Percentiles rank a stretch among this genome's conserved stretches.
phyloP scores from a whole-genome alignment of 2,797 vertebrate species.

The Sylvilagus floridanus region DNA sequence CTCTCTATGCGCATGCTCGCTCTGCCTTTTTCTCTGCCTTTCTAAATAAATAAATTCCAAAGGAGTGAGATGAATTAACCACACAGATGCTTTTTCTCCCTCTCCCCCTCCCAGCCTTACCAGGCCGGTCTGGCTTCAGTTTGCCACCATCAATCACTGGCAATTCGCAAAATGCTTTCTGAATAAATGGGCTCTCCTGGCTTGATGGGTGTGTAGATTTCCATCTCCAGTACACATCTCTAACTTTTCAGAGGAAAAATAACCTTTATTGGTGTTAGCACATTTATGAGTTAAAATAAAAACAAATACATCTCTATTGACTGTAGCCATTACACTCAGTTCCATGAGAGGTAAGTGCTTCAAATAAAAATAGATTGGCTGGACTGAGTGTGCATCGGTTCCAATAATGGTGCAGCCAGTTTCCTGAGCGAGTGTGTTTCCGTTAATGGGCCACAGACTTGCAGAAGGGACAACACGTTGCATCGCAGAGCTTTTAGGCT shows the following conservation, averaged over 20 bases:
- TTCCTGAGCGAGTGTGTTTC: conserved; percentile 77
- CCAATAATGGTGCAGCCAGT: conserved; percentile 85
- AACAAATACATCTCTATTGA: conserved; percentile 87
- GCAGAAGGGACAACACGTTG: conserved; percentile 68
- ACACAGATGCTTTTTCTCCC: background rate
- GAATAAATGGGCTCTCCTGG: conserved; percentile 15
- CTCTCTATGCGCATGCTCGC: too few species aligned
- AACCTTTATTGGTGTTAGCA: conserved; percentile 86
- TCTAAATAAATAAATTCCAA: background rate
- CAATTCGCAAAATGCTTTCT: conserved; percentile 42
- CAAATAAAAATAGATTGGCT: conserved; percentile 89
- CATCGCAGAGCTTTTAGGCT: conserved; percentile 82
- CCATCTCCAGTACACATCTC: conserved; percentile 72
- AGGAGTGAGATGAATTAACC: conserved; percentile 18
- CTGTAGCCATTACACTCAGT: conserved; percentile 86
- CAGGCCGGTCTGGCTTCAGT: background rate
- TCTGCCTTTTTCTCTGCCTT: too few species aligned
- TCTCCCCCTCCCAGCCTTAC: background rate
- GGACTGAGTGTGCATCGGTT: conserved; percentile 85
- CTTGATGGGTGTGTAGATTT: conserved; percentile 79
- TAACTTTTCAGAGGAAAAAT: conserved; percentile 78
- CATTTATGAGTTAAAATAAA: conserved; percentile 88
- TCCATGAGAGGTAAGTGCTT: conserved; percentile 87
- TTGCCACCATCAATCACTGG: background rate
- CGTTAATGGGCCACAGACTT: conserved; percentile 83